Evolutionary conservation across 2,888 invertebrate species (phyloP).

Genomic region (Sarcophaga subvicina): DNA sequence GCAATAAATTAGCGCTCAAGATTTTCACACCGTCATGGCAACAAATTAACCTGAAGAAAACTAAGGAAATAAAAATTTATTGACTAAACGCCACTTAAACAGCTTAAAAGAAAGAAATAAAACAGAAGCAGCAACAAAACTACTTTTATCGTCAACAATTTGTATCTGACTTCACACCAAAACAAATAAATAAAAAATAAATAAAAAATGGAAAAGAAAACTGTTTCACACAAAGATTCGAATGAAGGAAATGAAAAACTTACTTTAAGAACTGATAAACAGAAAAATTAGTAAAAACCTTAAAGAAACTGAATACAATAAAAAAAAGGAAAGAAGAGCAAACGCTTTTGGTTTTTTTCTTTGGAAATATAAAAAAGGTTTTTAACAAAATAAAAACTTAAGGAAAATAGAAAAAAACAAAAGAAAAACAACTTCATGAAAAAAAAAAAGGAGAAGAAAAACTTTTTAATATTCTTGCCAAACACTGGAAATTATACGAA

Average conservation of each 20-base stretch:
- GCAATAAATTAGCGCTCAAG: background rate
- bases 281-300: no score
- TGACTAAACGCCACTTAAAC: background rate
- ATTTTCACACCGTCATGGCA: background rate
- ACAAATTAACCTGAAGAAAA: slow-evolving; percentile 16
- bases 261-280: no score
- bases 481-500: background rate
- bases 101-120: background rate
- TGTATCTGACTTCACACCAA: background rate
- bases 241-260: no score
- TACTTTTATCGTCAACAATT: background rate
- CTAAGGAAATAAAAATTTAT: background rate
- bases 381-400: no score
- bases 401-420: no score
- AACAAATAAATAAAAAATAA: background rate
- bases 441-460: background rate
- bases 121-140: background rate
- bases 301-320: no score
- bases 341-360: no score
- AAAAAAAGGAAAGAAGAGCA: no score
- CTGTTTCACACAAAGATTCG: background rate
- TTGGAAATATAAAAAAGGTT: no score
- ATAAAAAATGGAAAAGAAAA: background rate
- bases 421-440: background rate
- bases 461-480: background rate